A percentile compares a stretch with the other conserved stretches of the same genome.
These are phyloP conservation scores for Contarinia nasturtii DNA, from an alignment of 1,140 invertebrate species.

Conservation along the genomic window DNA sequence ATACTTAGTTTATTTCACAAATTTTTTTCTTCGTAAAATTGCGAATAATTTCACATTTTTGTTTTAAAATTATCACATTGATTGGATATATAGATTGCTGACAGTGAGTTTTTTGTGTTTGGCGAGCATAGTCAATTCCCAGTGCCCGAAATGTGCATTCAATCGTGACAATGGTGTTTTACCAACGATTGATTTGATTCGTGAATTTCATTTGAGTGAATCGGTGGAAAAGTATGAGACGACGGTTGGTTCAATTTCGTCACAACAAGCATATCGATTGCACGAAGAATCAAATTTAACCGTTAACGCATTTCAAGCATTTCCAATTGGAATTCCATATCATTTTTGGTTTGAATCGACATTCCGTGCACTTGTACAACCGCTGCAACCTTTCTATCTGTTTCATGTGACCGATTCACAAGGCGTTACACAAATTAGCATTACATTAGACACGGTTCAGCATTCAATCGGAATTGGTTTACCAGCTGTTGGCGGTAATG, in stretches of 20 bases:
- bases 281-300: conserved; percentile 48
- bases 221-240: conserved; percentile 33
- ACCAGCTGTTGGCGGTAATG: conserved; percentile 30
- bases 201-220: conserved; percentile 48
- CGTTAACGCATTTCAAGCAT: conserved; percentile 37
- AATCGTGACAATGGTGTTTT: conserved; percentile 50
- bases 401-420: conserved; percentile 38
- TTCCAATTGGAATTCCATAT: conserved; percentile 34
- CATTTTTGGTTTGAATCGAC: conserved; percentile 53
- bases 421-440: conserved; percentile 40
- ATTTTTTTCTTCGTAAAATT: no score
- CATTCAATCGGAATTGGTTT: conserved; percentile 41
- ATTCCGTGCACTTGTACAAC: conserved; percentile 35
- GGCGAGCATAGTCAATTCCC: no score
- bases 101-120: no score
- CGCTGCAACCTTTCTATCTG: conserved; percentile 41
- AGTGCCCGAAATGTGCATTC: no score
- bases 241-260: conserved; percentile 47
- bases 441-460: conserved; percentile 38
- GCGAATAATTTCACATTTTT: no score
- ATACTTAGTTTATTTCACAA: no score
- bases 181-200: conserved; percentile 59
- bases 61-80: no score
- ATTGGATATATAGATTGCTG: no score
- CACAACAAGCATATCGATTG: conserved; percentile 60